Conservation (phyloP, 2,888 invertebrate species). For the Xylocampa areola region DNA sequence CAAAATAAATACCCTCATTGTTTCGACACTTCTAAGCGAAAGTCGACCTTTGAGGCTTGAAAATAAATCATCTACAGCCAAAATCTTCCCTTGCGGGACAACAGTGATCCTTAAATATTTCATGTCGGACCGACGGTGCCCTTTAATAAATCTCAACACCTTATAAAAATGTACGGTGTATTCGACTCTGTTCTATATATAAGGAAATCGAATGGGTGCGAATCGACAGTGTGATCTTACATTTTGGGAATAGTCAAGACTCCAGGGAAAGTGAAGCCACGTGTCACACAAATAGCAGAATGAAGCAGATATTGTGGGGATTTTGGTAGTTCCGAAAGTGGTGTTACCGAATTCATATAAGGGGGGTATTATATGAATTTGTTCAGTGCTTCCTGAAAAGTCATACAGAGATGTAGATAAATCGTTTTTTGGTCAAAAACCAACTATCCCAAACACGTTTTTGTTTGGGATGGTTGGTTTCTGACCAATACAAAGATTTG, state of each 20-base stretch:
- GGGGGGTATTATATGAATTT: too few relatives aligned
- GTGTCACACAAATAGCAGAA: not conserved
- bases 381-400: too few relatives aligned
- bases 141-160: conserved; percentile 74
- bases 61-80: conserved; percentile 75
- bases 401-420: too few relatives aligned
- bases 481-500: too few relatives aligned
- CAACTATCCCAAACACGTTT: too few relatives aligned
- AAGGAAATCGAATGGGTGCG: conserved; percentile 13
- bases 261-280: not conserved
- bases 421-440: too few relatives aligned
- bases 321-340: too few relatives aligned
- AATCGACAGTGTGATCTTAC: not conserved
- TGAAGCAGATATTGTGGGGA: too few relatives aligned
- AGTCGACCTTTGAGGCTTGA: conserved; percentile 51
- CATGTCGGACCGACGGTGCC: conserved; percentile 65
- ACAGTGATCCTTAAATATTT: conserved; percentile 80
- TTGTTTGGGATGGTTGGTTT: too few relatives aligned
- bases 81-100: conserved; percentile 70
- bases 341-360: too few relatives aligned
- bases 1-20: conserved; percentile 39
- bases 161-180: conserved; percentile 67
- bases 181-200: conserved; percentile 6
- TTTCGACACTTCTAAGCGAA: conserved; percentile 19
- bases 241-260: not conserved